Evolutionary conservation across 2,797 vertebrate species (phyloP), one percentile per base, ranked within the genome.

Genomic region (Craterocephalus amniculus): DNA sequence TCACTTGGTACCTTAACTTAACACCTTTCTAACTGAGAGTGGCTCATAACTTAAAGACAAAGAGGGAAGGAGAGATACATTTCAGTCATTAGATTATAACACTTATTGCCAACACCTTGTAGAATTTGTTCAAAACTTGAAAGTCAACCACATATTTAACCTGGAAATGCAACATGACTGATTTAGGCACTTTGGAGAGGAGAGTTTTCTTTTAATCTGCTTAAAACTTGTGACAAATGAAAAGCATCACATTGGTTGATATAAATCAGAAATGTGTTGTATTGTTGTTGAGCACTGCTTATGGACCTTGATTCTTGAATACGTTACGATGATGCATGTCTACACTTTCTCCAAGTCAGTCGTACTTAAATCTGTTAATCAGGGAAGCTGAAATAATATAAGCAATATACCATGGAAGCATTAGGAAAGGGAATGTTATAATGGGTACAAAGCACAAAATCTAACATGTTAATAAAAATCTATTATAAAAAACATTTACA

Each of bases 111-210:
- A 79, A 72, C 6, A 12, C 12, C 76, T 24, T 58, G 64, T 13
- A 14, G 35, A 70, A 35, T 67, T 65, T 67, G 24, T 34, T 81
- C 57, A 78, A 81, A 67, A 67, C 61, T 72, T 40, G 76, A 76
- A 80, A 20, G 43, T 84, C 65, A 75, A 79, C 70, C 55, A 26
- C 8, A 58, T 52, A 63, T 70, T 72, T 56, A 72, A 76, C 51
- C 36, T 62, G n/a, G 1, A 4, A n/a, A 58, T 58, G 3, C 22
- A 58, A 67, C 61, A 55, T 56, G 1, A 22, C 27, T 72, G n/a
- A 70, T 48, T 81, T 58, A n/a, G 10, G 31, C 18, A 35, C 70
- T 54, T 57, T 0, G 63, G 35, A 64, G 61, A 56, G 35, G 0
- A 20, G 72, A 66, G 8, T 62, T 71, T 56, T 7, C 18, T 58